Percentiles rank a stretch among this genome's conserved stretches.
phyloP scores from a whole-genome alignment of 2,888 invertebrate genomes.

The Drosophila colorata region DNA sequence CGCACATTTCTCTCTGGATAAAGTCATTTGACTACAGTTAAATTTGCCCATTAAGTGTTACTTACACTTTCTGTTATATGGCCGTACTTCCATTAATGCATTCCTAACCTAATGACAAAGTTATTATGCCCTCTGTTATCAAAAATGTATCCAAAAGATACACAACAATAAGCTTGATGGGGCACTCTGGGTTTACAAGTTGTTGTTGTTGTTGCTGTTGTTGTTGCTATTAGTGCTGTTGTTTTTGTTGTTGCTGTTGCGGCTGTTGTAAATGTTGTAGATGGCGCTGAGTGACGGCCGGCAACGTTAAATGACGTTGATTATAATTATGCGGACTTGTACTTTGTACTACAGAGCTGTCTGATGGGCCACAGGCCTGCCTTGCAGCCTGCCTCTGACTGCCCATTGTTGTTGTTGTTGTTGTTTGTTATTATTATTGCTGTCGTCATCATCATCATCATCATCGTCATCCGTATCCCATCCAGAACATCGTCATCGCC shows the following conservation, averaged over 20 bases:
- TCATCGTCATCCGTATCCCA: conserved; percentile 60
- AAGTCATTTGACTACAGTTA: conserved; percentile 28
- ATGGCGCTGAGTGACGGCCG: conserved; percentile 76
- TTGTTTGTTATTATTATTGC: conserved; percentile 60
- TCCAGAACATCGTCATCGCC: conserved; percentile 55
- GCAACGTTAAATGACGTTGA: conserved; percentile 82
- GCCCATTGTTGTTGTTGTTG: conserved; percentile 49
- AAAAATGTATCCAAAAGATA: conserved; percentile 78
- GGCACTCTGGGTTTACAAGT: conserved; percentile 66
- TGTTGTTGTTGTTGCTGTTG: conserved; percentile 45
- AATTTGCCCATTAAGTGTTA: conserved; percentile 9
- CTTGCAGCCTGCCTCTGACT: conserved; percentile 50
- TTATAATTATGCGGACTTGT: conserved; percentile 83
- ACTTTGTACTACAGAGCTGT: conserved; percentile 69
- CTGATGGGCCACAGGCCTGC: conserved; percentile 62
- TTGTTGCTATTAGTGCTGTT: conserved; percentile 8
- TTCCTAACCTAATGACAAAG: conserved; percentile 71
- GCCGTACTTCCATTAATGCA: conserved; percentile 51
- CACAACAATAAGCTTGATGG: conserved; percentile 78
- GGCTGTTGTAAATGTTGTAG: conserved; percentile 62
- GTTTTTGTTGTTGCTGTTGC: conserved; percentile 35
- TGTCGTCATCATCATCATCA: conserved; percentile 42
- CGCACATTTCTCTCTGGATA: conserved; percentile 8
- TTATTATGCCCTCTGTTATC: conserved; percentile 74
- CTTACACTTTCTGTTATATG: conserved; percentile 30